These are phyloP conservation scores for Apotomis capreana DNA, from an alignment of 2,888 invertebrate species.

Conservation along the genomic window DNA sequence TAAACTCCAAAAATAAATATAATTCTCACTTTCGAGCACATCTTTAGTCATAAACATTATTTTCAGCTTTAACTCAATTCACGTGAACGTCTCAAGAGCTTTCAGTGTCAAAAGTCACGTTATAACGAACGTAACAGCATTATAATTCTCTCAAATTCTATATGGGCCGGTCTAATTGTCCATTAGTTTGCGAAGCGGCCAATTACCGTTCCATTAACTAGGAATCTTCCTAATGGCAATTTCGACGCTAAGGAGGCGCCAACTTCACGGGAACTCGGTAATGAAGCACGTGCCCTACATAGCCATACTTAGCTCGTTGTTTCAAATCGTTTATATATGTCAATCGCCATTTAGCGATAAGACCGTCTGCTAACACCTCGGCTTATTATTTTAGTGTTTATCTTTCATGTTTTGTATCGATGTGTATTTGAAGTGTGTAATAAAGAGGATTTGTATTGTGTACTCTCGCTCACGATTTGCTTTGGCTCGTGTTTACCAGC, in stretches of 20 bases:
- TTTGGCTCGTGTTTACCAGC: too few relatives aligned
- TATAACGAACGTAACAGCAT: constrained; percentile 53
- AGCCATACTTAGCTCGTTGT: not conserved
- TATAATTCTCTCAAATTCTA: constrained; percentile 65
- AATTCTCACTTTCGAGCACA: too few relatives aligned
- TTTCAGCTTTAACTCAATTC: not conserved
- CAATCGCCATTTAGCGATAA: too few relatives aligned
- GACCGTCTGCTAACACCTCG: too few relatives aligned
- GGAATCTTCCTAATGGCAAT: constrained; percentile 79
- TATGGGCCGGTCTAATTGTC: constrained; percentile 74
- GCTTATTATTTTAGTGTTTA: too few relatives aligned
- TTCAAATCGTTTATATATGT: too few relatives aligned
- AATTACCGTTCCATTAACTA: constrained; percentile 78
- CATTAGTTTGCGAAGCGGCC: constrained; percentile 80
- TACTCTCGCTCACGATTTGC: too few relatives aligned
- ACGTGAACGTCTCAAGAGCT: constrained; percentile 9
- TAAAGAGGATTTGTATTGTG: too few relatives aligned
- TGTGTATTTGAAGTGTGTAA: too few relatives aligned
- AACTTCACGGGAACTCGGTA: constrained; percentile 51
- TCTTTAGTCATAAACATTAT: not conserved
- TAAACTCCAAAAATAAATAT: too few relatives aligned
- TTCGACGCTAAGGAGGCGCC: constrained; percentile 66
- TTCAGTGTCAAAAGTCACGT: constrained; percentile 19
- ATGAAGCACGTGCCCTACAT: constrained; percentile 55
- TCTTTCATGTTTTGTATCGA: too few relatives aligned